Evolutionary conservation across 2,113 vertebrate species (phyloP).

Genomic region (Xyrauchen texanus): DNA sequence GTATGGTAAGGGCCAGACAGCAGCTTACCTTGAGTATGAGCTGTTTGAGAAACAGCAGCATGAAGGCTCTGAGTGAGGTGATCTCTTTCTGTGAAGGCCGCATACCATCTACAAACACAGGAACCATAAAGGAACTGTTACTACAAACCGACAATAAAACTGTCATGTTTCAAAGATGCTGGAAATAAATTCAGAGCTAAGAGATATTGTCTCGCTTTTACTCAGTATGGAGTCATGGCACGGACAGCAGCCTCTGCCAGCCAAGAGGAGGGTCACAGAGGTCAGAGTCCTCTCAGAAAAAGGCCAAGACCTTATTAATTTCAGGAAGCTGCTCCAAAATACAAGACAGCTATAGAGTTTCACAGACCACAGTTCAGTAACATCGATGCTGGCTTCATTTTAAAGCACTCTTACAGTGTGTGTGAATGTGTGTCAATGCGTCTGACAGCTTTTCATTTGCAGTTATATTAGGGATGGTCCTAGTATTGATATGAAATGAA

Average conservation of each 20-base stretch:
- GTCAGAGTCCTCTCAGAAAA: constrained; percentile 6
- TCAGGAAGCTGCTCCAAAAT: too few species aligned
- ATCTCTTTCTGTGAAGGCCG: constrained; percentile 95
- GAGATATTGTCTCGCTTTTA: not conserved
- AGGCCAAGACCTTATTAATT: not conserved
- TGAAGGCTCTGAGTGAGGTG: constrained; percentile 90
- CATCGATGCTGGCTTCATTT: too few species aligned
- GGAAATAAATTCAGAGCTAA: not conserved
- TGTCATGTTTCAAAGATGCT: not conserved
- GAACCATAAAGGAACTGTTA: constrained; percentile 34
- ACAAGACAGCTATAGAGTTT: not conserved
- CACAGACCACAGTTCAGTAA: not conserved
- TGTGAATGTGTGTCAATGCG: too few species aligned
- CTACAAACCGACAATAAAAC: not conserved
- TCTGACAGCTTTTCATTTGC: not conserved
- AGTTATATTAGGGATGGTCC: not conserved
- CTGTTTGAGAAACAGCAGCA: constrained; percentile 97
- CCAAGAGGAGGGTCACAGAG: not conserved
- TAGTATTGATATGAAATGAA: constrained; percentile 28
- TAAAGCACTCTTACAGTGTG: not conserved
- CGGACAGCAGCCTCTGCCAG: too few species aligned
- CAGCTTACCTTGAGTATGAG: constrained; percentile 92
- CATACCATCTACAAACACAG: constrained; percentile 84
- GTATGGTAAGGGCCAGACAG: not conserved
- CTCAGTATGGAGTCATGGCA: not conserved